A percentile compares a stretch with the other conserved stretches of the same genome.
These are phyloP conservation scores for Serripes groenlandicus DNA, from an alignment of 2,888 invertebrate species.

Conservation along the genomic window DNA sequence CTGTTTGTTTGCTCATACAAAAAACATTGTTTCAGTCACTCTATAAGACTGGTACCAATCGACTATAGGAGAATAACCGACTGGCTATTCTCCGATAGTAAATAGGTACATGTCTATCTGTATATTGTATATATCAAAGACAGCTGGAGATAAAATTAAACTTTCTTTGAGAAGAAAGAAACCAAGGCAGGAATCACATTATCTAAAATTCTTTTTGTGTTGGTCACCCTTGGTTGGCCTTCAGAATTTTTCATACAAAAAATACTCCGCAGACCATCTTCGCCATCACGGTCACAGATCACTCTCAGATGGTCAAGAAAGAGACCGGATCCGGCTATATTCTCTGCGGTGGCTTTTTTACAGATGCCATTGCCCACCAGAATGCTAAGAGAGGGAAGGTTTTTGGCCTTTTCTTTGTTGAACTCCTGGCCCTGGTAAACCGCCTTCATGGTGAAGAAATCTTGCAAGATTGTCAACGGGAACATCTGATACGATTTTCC, in stretches of 20 bases:
- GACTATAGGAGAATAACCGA: not conserved
- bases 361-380: not conserved
- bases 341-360: constrained; percentile 17
- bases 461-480: no score
- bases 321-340: constrained; percentile 16
- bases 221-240: constrained; percentile 34
- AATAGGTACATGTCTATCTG: not conserved
- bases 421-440: no score
- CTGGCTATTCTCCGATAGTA: not conserved
- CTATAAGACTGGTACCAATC: not conserved
- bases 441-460: no score
- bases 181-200: not conserved
- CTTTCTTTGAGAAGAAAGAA: no score
- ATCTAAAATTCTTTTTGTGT: not conserved
- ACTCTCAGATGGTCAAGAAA: constrained; percentile 7
- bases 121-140: not conserved
- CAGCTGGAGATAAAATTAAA: no score
- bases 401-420: not conserved
- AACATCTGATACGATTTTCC: no score
- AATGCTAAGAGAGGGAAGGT: not conserved
- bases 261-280: constrained; percentile 15
- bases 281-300: constrained; percentile 18
- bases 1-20: no score
- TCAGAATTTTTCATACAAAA: constrained; percentile 22
- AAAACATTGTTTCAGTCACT: not conserved